Evolutionary conservation across 2,797 vertebrate genomes (phyloP), one percentile per base, ranked within the genome.

Genomic region (Sebastes diaconus): DNA sequence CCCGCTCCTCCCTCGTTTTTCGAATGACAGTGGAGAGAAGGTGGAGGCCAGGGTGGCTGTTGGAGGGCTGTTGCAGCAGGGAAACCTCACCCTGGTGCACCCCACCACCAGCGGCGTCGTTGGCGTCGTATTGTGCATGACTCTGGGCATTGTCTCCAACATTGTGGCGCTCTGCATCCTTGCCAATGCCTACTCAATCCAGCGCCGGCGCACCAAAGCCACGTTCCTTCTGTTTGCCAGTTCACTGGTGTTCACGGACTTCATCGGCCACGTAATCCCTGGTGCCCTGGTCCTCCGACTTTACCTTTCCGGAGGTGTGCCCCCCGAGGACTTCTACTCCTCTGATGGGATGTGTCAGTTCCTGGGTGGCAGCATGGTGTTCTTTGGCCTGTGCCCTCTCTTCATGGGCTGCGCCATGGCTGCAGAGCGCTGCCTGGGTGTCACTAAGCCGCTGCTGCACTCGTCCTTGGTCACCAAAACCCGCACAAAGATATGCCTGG

Each of bases 351-450:
- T 96, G 84, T 98, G 97, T 86, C 95, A 97, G 89, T 97, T 98
- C 81, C 91, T 98, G 57, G 97, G 97, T 0, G 97, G 96, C 34
- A 96, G 96, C 87, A 97, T 98, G 97, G 97, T 98, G 24, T 98
- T 98, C 83, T 98, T 98, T 0, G 97, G 97, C 68, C 94, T 98
- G 39, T 98, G 97, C 74, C 97, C 97, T 0, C 96, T 98, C 50
- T 96, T 98, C 76, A 94, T 98, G 87, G 97, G 97, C 77, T 96
- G 96, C 11, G 96, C 96, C 71, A 97, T 98, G 97, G 97, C 97
- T 0, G 96, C 96, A 0, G 97, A 98, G 87, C 96, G 97, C 75
- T 98, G 97, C 52, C 91, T 97, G 67, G 97, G 97, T 0, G 95
- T 98, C 34, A 98, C 97, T 0, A 96, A 89, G 78, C 97, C 97